Evolutionary conservation across 1,140 invertebrate species (phyloP).

Genomic region (Sitophilus oryzae): DNA sequence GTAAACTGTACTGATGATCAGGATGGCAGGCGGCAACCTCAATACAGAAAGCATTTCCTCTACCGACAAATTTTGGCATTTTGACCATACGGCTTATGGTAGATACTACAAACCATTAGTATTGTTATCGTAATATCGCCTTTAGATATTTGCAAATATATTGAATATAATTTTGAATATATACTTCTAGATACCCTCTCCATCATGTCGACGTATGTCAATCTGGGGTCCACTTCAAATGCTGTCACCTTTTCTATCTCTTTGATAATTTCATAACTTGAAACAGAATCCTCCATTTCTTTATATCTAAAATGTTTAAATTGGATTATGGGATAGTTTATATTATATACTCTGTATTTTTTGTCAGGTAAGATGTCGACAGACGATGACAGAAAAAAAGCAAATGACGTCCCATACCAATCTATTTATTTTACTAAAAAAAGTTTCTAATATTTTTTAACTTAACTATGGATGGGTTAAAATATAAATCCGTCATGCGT

Average conservation of each 20-base stretch:
- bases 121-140: not conserved
- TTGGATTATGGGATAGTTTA: no score
- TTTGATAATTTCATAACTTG: slow-evolving; percentile 12
- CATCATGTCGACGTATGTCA: slow-evolving; percentile 17
- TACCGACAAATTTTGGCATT: slow-evolving; percentile 35
- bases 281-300: not conserved
- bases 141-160: not conserved
- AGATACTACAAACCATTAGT: slow-evolving; percentile 1
- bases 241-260: slow-evolving; percentile 16
- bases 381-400: no score
- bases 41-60: slow-evolving; percentile 56
- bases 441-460: no score
- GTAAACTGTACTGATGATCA: slow-evolving; percentile 50
- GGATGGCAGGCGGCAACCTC: slow-evolving; percentile 60
- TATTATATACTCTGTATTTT: no score
- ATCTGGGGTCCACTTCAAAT: slow-evolving; percentile 11
- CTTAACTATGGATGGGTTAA: no score
- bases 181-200: slow-evolving; percentile 13
- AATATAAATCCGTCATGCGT: no score
- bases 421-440: no score
- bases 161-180: not conserved
- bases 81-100: not conserved
- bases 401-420: no score
- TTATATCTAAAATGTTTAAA: not conserved
- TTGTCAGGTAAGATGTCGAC: no score